A percentile compares a stretch with the other conserved stretches of the same genome.
These are phyloP conservation scores for Sesia apiformis DNA, from an alignment of 2,888 invertebrate species.

Conservation along the genomic window DNA sequence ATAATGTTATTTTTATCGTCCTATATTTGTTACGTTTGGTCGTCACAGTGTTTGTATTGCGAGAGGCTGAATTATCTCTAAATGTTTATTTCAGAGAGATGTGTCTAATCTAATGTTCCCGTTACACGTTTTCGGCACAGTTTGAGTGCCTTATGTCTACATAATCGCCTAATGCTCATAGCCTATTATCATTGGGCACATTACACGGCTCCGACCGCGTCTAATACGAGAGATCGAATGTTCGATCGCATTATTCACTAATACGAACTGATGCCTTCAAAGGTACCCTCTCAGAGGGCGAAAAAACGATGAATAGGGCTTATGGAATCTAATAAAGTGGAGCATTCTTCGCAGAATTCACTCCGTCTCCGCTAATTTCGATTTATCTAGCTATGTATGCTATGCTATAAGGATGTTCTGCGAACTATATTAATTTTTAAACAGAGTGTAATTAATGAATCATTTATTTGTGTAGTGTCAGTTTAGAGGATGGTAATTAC, in stretches of 20 bases:
- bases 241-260: constrained; percentile 67
- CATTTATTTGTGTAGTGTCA: too few species aligned
- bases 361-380: constrained; percentile 44
- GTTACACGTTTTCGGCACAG: neutral
- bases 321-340: constrained; percentile 71
- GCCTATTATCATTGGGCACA: constrained; percentile 59
- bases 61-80: too few species aligned
- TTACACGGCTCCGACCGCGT: constrained; percentile 40
- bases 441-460: too few species aligned
- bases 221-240: constrained; percentile 59
- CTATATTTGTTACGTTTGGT: too few species aligned
- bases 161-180: constrained; percentile 56
- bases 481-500: too few species aligned
- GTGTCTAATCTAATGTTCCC: too few species aligned
- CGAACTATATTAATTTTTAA: too few species aligned
- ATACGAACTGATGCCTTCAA: constrained; percentile 56
- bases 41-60: too few species aligned
- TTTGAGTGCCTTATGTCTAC: constrained; percentile 10
- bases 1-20: too few species aligned
- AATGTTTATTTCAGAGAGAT: too few species aligned
- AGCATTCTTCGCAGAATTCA: constrained; percentile 48
- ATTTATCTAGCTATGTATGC: neutral
- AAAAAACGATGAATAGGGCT: constrained; percentile 66
- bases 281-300: constrained; percentile 50
- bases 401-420: too few species aligned